Evolutionary conservation across 2,888 invertebrate species (phyloP).

Genomic region (Drosophila trichaetosa): DNA sequence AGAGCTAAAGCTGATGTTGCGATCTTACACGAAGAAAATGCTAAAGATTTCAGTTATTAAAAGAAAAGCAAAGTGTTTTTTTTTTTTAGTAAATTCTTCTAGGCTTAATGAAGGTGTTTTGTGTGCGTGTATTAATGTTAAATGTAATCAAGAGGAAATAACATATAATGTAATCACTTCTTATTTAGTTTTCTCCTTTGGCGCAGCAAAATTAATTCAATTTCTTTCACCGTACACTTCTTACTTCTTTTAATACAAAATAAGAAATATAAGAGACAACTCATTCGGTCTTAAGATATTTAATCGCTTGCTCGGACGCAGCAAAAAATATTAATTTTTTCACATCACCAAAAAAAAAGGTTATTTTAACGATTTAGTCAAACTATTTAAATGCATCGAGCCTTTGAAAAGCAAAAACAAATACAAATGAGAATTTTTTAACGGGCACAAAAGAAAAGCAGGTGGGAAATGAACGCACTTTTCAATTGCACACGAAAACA

Average conservation of each 20-base stretch:
- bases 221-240: neutral
- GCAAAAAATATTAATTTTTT: too few relatives aligned
- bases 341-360: too few relatives aligned
- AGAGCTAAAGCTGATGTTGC: slow-evolving; percentile 8
- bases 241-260: neutral
- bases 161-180: neutral
- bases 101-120: neutral
- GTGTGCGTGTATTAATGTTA: neutral
- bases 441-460: neutral
- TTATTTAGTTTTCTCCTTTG: neutral
- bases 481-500: neutral
- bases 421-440: neutral
- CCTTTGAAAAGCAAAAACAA: neutral
- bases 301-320: too few relatives aligned
- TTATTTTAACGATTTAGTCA: neutral
- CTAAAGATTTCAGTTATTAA: neutral
- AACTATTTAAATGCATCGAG: neutral
- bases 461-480: neutral
- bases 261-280: neutral
- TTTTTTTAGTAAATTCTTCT: neutral
- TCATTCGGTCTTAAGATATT: neutral
- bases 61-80: rapidly evolving
- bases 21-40: neutral
- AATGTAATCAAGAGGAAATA: neutral
- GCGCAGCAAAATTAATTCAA: neutral